Percentiles rank a stretch among this genome's conserved stretches.
phyloP scores from a whole-genome alignment of 2,797 vertebrate genomes.

The Eulemur coronatus region DNA sequence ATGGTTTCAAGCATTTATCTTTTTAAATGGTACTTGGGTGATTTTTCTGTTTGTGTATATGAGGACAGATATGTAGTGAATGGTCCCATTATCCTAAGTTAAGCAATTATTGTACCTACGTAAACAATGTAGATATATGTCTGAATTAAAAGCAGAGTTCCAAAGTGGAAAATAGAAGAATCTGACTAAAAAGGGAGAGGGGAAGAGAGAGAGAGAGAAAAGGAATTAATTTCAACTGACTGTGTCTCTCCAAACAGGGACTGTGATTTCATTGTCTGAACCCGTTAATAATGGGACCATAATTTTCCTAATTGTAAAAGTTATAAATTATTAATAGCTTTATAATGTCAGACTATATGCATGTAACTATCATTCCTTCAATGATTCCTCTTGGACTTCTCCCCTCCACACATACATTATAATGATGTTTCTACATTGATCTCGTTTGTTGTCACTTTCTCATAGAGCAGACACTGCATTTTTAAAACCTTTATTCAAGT shows the following conservation, averaged over 20 bases:
- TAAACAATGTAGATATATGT: background rate
- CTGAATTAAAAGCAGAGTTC: background rate
- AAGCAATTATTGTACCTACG: background rate
- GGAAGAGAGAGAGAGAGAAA: background rate
- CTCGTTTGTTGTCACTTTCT: background rate
- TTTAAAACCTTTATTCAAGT: conserved; percentile 10
- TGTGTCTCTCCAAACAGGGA: background rate
- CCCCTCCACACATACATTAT: background rate
- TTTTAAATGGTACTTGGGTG: conserved; percentile 9
- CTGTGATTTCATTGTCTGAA: background rate
- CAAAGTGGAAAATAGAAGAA: background rate
- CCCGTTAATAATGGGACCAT: background rate
- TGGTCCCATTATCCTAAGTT: background rate
- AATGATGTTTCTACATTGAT: background rate
- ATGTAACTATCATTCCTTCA: background rate
- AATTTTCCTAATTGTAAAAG: background rate
- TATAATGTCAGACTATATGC: background rate
- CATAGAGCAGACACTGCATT: background rate
- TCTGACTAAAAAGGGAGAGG: background rate
- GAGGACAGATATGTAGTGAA: background rate
- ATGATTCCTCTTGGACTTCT: background rate
- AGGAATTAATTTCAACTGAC: background rate
- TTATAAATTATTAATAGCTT: background rate
- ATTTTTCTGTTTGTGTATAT: background rate
- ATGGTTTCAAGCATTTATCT: conserved; percentile 6